Conservation (phyloP, 2,888 invertebrate species). For the Catocala sponsa region DNA sequence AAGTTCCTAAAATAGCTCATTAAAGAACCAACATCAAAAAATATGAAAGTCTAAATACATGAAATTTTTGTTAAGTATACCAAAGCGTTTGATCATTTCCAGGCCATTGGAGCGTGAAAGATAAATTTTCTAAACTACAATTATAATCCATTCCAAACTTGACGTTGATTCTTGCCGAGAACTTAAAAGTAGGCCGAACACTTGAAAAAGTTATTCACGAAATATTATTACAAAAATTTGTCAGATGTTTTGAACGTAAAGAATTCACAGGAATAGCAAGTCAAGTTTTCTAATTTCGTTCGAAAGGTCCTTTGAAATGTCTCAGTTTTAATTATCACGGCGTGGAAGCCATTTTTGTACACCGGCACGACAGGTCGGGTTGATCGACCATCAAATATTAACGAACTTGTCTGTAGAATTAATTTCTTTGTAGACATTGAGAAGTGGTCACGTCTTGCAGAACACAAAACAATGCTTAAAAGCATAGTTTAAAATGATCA, state of each 20-base stretch:
- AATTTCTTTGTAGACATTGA: slow-evolving; percentile 29
- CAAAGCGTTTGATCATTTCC: neutral
- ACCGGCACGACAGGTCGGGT: slow-evolving; percentile 19
- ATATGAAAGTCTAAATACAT: too few species aligned
- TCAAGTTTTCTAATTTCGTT: slow-evolving; percentile 68
- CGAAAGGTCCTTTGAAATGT: slow-evolving; percentile 42
- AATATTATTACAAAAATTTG: slow-evolving; percentile 51
- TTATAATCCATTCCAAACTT: slow-evolving; percentile 23
- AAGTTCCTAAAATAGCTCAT: too few species aligned
- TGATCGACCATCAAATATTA: slow-evolving; percentile 16
- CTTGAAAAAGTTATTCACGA: slow-evolving; percentile 31
- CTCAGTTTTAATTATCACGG: slow-evolving; percentile 63
- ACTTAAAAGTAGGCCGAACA: slow-evolving; percentile 18
- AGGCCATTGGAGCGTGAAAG: slow-evolving; percentile 4
- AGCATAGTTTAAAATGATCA: too few species aligned
- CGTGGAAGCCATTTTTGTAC: slow-evolving; percentile 29
- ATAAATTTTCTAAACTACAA: slow-evolving; percentile 1
- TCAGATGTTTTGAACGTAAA: slow-evolving; percentile 56
- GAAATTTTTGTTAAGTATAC: too few species aligned
- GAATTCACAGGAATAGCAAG: slow-evolving; percentile 46
- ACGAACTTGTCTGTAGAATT: slow-evolving; percentile 19
- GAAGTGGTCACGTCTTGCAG: neutral
- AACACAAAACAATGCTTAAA: too few species aligned
- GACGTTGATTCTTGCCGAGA: slow-evolving; percentile 23
- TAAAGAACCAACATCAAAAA: too few species aligned